phyloP scores from a whole-genome alignment of 2,797 vertebrate genomes.

The Petrocephalus schoutedeni region DNA sequence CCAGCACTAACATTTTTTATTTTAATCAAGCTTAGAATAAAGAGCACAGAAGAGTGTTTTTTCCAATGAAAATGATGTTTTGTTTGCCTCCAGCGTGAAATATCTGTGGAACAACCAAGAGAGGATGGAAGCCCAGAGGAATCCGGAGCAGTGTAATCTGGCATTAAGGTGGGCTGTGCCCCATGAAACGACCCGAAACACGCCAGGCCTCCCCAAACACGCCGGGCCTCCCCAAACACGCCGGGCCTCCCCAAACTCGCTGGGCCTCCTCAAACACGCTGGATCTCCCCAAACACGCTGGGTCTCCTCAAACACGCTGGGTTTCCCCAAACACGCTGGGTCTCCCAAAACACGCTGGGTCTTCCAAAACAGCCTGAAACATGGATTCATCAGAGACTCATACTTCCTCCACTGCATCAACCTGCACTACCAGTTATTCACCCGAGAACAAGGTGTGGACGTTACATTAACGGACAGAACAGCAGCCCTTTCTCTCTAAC shows the following conservation, averaged over 20 bases:
- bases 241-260: too few species aligned
- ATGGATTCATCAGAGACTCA: background rate
- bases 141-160: background rate
- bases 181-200: background rate
- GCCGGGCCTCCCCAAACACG: too few species aligned
- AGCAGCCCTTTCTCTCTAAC: background rate
- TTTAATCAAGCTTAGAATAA: background rate
- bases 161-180: background rate
- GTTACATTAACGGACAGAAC: background rate
- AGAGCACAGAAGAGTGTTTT: background rate
- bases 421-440: background rate
- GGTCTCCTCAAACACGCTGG: too few species aligned
- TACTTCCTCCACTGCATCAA: background rate
- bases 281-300: too few species aligned
- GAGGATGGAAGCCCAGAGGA: background rate
- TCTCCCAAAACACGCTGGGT: too few species aligned
- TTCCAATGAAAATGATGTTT: background rate
- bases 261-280: too few species aligned
- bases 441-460: background rate
- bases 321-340: too few species aligned
- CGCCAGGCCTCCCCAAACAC: too few species aligned
- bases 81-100: background rate
- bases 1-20: background rate
- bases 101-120: background rate
- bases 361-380: background rate